Percentiles rank a stretch among this genome's conserved stretches.
Conservation (phyloP, 2,797 vertebrate species). For the Hippocampus kuda region DNA sequence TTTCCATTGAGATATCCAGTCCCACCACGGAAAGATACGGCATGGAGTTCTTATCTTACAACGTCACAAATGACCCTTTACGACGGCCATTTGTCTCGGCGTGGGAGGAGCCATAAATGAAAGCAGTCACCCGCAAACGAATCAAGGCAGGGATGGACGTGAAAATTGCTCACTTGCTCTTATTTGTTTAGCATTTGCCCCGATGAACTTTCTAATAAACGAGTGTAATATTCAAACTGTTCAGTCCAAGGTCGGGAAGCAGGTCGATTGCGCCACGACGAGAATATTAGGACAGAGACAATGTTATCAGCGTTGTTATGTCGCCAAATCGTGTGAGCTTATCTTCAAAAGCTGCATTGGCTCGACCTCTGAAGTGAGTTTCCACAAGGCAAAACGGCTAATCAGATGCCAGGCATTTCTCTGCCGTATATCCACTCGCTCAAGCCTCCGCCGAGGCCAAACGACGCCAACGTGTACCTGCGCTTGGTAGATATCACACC, state of each 20-base stretch:
- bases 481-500: no score
- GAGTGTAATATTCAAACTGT: not conserved
- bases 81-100: not conserved
- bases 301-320: not conserved
- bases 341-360: not conserved
- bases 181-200: not conserved
- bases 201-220: not conserved
- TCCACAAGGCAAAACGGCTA: no score
- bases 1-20: not conserved
- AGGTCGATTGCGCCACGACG: not conserved
- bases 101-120: not conserved
- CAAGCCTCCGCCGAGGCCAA: not conserved
- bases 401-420: no score
- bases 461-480: not conserved
- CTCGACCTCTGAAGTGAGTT: not conserved
- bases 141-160: not conserved
- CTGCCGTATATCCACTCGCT: not conserved
- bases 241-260: not conserved
- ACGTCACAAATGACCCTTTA: not conserved
- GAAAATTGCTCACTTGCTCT: not conserved
- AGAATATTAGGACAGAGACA: not conserved
- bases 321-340: not conserved
- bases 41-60: not conserved
- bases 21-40: not conserved
- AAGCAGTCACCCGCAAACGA: not conserved